Conservation (phyloP, 1,140 invertebrate species). For the Drosophila pallidifrons region DNA sequence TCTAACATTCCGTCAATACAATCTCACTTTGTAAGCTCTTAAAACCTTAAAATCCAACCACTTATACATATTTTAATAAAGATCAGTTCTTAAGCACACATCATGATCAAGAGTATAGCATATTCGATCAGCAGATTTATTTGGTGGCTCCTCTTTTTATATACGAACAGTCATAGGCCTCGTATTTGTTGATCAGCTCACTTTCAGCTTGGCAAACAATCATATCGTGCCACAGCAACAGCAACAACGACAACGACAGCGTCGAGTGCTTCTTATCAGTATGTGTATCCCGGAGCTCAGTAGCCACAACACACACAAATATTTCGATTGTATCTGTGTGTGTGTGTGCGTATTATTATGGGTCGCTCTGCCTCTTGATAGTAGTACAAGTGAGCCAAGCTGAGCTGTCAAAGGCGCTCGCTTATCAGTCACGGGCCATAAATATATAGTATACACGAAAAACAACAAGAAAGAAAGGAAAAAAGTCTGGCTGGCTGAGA, state of each 20-base stretch:
- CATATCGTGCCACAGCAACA: slow-evolving; percentile 40
- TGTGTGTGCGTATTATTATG: slow-evolving; percentile 36
- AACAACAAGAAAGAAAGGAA: slow-evolving; percentile 10
- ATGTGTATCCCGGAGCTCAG: slow-evolving; percentile 42
- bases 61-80: no score
- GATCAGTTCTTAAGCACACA: no score
- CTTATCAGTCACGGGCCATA: slow-evolving; percentile 51
- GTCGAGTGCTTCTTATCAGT: slow-evolving; percentile 60
- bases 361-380: slow-evolving; percentile 61
- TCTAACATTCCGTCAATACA: no score
- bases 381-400: slow-evolving; percentile 15
- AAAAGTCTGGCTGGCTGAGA: slow-evolving; percentile 24
- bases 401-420: slow-evolving; percentile 65
- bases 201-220: slow-evolving; percentile 66
- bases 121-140: neutral
- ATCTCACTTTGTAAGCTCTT: no score
- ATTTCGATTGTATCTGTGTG: slow-evolving; percentile 13
- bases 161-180: slow-evolving; percentile 21
- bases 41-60: no score
- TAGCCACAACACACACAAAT: slow-evolving; percentile 12
- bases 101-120: neutral
- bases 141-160: neutral
- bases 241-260: slow-evolving; percentile 15
- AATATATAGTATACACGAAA: slow-evolving; percentile 16
- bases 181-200: slow-evolving; percentile 70